Base-by-base conservation (phyloP, 1,140 invertebrate species). In the Drosophila leontia region DNA sequence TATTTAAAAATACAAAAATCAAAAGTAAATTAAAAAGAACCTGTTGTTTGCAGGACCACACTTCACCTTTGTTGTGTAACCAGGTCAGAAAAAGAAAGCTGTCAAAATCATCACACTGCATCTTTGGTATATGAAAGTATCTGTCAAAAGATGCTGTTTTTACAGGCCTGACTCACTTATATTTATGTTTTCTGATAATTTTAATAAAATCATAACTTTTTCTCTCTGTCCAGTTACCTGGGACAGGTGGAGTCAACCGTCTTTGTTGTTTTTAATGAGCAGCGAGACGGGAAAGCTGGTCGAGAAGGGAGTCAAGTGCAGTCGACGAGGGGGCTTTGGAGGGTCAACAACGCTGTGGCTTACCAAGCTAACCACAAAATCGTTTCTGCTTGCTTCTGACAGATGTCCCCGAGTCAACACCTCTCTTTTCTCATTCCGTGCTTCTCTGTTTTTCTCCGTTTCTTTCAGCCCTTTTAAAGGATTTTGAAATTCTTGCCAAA, bases 351-450 rank as follows among this genome's bases (percentile, higher is more conserved):
- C 67, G 65, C 72, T 80, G 75, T 63, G 80, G 84, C 75, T 74
- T 76, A 44, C 70, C 82, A 37, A 63, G 75, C 29, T 75, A 64
- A 83, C 81, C 80, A 29, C 65, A 69, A 70, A 64, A 74, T 70
- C 82, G 45, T 55, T 77, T 77, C 67, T 42, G 70, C 55, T 68
- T 69, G 82, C 63, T 68, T 55, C 80, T 72, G 82, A 79, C 80
- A 69, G 65, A 70, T 69, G 75, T 78, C 34, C 35, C 45, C 41
- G 60, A 75, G 57, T 63, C 62, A 39, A 69, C 65, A 60, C 39
- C 55, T 48, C 57, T 23, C 13, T 15, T 42, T 48, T 29, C 41
- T 41, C 23, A 15, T 55, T 5, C 32, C 29, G 19, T 12, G 37
- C 26, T 42, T 61, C 41, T 50, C 39, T n/a, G 2, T 11, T 44